Evolutionary conservation across 1,140 invertebrate genomes (phyloP).

Genomic region (Pygmarrhopalites habei): DNA sequence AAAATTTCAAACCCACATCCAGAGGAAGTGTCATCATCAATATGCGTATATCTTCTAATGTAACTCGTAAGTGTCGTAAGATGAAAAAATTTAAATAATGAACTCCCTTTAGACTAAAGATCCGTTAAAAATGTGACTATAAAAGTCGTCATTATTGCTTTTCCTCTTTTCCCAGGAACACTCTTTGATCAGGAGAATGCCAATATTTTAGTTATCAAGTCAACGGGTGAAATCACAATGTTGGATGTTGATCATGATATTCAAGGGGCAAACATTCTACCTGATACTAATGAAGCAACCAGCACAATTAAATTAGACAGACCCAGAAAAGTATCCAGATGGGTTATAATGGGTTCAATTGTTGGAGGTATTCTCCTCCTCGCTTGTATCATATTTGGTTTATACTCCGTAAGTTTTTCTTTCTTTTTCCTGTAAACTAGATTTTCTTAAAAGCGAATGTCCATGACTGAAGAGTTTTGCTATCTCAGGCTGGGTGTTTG

Average conservation of each 20-base stretch:
- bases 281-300: neutral
- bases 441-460: no score
- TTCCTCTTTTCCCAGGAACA: no score
- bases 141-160: no score
- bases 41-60: neutral
- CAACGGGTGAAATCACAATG: neutral
- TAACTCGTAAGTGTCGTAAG: neutral
- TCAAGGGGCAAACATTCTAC: neutral
- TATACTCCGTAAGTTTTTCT: slow-evolving; percentile 14
- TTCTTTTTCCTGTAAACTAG: no score
- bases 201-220: neutral
- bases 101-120: no score
- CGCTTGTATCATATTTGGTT: neutral
- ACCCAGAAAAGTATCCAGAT: neutral
- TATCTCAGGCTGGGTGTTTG: no score
- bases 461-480: no score
- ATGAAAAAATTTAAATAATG: no score
- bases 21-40: neutral
- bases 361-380: slow-evolving; percentile 5
- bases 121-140: no score
- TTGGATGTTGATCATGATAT: neutral
- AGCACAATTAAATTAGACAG: neutral
- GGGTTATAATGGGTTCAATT: neutral
- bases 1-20: slow-evolving; percentile 3
- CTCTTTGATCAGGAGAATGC: slow-evolving; percentile 1